Conservation (phyloP, 2,113 vertebrate species). For the Camelus dromedarius region DNA sequence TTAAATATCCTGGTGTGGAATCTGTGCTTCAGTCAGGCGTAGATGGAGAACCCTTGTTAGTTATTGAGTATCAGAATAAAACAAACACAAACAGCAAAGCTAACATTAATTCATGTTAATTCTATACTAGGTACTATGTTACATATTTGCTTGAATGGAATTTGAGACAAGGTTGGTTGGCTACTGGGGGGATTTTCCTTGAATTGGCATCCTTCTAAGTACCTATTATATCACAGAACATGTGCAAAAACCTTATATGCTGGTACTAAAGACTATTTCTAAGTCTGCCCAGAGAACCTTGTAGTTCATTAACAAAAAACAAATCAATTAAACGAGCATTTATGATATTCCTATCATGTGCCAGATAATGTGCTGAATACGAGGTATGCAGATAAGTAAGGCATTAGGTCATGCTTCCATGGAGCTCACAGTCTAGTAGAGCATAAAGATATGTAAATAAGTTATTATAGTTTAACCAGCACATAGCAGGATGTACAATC, state of each 20-base stretch:
- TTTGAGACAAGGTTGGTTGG: not conserved
- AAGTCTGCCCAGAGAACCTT: not conserved
- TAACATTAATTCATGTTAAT: not conserved
- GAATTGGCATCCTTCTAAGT: not conserved
- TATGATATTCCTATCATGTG: not conserved
- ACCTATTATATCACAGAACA: not conserved
- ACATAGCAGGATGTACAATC: not conserved
- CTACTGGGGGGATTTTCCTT: not conserved
- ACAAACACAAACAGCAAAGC: no score
- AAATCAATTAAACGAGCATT: not conserved
- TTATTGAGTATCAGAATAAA: not conserved
- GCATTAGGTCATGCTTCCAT: not conserved
- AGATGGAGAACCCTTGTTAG: not conserved
- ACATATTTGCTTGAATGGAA: not conserved
- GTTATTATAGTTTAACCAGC: not conserved
- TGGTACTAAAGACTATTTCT: not conserved
- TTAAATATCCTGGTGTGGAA: not conserved
- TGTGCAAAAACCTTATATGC: not conserved
- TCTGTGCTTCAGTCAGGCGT: not conserved
- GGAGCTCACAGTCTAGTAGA: not conserved
- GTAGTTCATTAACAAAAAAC: conserved; percentile 3
- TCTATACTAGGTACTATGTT: not conserved
- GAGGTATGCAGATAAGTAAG: not conserved
- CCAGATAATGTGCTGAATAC: not conserved
- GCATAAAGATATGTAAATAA: not conserved